phyloP scores from a whole-genome alignment of 2,797 vertebrate species.

The Phoebastria nigripes region DNA sequence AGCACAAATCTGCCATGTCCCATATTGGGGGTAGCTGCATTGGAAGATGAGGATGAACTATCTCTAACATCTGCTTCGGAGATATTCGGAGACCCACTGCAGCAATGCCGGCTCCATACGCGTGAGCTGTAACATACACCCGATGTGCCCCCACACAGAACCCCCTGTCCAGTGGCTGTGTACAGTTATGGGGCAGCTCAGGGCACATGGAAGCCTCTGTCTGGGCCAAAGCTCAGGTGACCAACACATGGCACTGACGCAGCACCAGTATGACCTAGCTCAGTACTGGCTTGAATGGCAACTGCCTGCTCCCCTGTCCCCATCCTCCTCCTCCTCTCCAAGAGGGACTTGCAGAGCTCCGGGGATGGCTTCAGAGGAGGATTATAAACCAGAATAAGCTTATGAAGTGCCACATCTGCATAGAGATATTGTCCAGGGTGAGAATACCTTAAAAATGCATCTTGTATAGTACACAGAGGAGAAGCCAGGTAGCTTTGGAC shows the following conservation, averaged over 20 bases:
- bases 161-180: neutral
- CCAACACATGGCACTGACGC: neutral
- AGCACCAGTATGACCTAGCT: neutral
- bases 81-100: neutral
- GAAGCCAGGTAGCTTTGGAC: neutral
- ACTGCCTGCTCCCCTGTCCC: neutral
- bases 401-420: neutral
- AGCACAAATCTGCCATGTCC: neutral
- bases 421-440: neutral
- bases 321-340: neutral
- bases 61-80: neutral
- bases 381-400: neutral
- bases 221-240: neutral
- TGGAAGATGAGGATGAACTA: neutral
- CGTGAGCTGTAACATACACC: neutral
- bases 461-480: neutral
- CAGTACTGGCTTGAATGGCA: neutral
- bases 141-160: neutral
- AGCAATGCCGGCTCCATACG: fast-evolving
- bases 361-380: neutral
- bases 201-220: neutral
- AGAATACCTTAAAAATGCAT: neutral
- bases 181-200: neutral
- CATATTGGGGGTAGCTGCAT: neutral
- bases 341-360: neutral